Evolutionary conservation across 2,797 vertebrate species (phyloP), one percentile per base, ranked within the genome.

Genomic region (Hafferia zeledoni): DNA sequence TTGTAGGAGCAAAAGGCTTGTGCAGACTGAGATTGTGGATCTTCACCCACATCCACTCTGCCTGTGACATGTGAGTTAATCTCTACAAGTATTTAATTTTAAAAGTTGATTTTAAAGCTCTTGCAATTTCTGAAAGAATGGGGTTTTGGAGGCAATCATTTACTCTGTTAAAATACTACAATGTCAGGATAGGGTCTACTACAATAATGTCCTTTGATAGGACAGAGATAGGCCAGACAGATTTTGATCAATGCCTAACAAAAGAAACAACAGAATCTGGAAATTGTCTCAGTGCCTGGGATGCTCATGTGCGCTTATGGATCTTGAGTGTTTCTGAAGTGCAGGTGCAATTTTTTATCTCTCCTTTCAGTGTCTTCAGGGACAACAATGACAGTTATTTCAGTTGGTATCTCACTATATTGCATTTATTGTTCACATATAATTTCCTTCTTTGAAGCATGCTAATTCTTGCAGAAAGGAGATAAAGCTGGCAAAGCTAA

Each of bases 61-160:
- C 49, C 57, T 79, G 28, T 87, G 88, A 79, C 37, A 70, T 87
- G 56, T 90, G 68, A 87, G 75, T 93, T 94, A 57, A 74, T 84
- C 27, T 86, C 37, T 83, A n/a, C 33, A 71, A 35, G 35, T 57
- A 71, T 59, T 83, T 90, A 24, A 71, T 92, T 95, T 69, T 47
- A 39, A 67, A 89, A 74, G 19, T 24, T 70, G 37, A 47, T 68
- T 94, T 67, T 76, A 44, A 90, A 80, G 22, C 10, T 90, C n/a
- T 59, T 92, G 28, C 49, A 39, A 4, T 79, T 84, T 93, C 33
- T 56, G 30, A 39, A 67, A 83, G 5, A 52, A 35, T 46, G 9
- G 13, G 64, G 22, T 68, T 74, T 44, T 13, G 5, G 6, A 3
- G 24, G 23, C 7, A 17, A 24, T 68, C 0, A 17, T 74, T 90